A percentile compares a stretch with the other conserved stretches of the same genome.
Evolutionary conservation across 2,797 vertebrate species (phyloP).

Genomic region (Alauda arvensis): DNA sequence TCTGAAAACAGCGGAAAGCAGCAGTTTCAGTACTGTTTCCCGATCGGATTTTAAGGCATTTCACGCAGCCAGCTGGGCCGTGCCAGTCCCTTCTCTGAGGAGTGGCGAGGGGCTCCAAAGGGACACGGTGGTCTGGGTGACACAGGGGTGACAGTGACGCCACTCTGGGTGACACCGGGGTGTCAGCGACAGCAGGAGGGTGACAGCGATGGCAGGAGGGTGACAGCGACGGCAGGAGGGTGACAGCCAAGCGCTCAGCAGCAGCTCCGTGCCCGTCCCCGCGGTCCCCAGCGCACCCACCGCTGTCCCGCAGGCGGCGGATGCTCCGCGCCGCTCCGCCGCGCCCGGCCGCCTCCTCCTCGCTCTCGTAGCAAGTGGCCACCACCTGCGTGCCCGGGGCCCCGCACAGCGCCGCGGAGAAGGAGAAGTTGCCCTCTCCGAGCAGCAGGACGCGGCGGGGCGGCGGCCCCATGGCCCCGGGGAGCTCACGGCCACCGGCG

Average conservation of each 20-base stretch:
- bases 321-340: slow-evolving; percentile 71
- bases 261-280: not conserved
- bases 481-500: not conserved
- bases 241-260: not conserved
- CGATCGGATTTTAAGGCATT: too few species aligned
- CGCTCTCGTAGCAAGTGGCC: slow-evolving; percentile 82
- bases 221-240: too few species aligned
- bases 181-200: too few species aligned
- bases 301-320: slow-evolving; percentile 74
- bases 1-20: rapidly evolving
- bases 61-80: not conserved
- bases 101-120: rapidly evolving
- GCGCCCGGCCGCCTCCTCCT: slow-evolving; percentile 65
- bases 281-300: slow-evolving; percentile 53
- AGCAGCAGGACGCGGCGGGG: slow-evolving; percentile 77
- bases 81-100: not conserved
- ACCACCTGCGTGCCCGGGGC: slow-evolving; percentile 59
- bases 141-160: not conserved
- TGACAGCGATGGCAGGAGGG: too few species aligned
- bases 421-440: slow-evolving; percentile 96
- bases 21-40: rapidly evolving
- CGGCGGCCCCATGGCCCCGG: not conserved
- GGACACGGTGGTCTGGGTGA: too few species aligned
- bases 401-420: slow-evolving; percentile 76
- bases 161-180: not conserved